Evolutionary conservation across 2,113 vertebrate genomes (phyloP).

Genomic region (Pimephales promelas): DNA sequence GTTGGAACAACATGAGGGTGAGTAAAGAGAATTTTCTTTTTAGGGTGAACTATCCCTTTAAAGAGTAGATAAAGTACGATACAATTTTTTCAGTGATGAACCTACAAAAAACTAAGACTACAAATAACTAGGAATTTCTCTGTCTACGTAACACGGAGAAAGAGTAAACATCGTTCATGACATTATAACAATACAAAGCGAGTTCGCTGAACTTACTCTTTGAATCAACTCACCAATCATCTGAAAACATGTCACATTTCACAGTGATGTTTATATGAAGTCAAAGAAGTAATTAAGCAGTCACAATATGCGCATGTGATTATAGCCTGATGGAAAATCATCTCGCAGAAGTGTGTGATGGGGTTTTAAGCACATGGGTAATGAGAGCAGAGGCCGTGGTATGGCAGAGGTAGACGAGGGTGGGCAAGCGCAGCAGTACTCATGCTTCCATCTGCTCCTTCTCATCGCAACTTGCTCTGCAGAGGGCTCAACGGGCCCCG

Average conservation of each 20-base stretch:
- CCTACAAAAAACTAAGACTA: no score
- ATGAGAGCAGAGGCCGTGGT: slow-evolving; percentile 72
- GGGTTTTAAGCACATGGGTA: slow-evolving; percentile 71
- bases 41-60: no score
- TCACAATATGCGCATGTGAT: slow-evolving; percentile 39
- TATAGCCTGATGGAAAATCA: slow-evolving; percentile 68
- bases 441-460: slow-evolving; percentile 76
- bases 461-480: slow-evolving; percentile 61
- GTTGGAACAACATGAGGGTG: no score
- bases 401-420: slow-evolving; percentile 64
- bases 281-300: not conserved
- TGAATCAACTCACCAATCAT: not conserved
- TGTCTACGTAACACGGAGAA: no score
- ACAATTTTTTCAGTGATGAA: no score
- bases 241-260: not conserved
- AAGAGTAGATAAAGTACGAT: no score
- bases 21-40: no score
- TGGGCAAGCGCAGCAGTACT: slow-evolving; percentile 72
- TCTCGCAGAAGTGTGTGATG: slow-evolving; percentile 60
- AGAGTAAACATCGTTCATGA: no score
- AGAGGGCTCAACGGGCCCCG: slow-evolving; percentile 46
- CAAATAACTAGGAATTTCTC: no score
- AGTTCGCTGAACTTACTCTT: no score
- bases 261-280: not conserved
- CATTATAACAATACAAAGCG: no score